A percentile compares a stretch with the other conserved stretches of the same genome.
phyloP scores from a whole-genome alignment of 1,140 invertebrate genomes.

The Aphaenogaster rudis region DNA sequence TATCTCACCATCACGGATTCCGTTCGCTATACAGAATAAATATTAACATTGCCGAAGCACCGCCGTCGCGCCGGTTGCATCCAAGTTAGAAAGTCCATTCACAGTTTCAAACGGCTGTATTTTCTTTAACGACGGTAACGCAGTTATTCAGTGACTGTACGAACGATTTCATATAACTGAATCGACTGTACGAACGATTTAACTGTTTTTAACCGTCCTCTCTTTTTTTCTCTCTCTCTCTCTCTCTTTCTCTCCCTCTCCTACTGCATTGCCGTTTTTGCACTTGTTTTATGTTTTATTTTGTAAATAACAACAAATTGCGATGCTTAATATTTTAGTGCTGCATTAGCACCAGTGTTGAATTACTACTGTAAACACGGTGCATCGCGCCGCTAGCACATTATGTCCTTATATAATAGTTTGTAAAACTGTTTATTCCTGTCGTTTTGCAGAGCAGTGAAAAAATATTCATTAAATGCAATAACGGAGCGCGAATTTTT shows the following conservation, averaged over 20 bases:
- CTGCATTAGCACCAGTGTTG: constrained; percentile 20
- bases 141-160: constrained; percentile 41
- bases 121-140: constrained; percentile 52
- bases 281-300: neutral
- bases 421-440: constrained; percentile 38
- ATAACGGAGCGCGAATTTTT: neutral
- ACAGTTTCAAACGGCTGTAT: constrained; percentile 47
- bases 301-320: constrained; percentile 34
- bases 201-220: neutral
- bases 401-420: constrained; percentile 18
- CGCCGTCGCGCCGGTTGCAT: constrained; percentile 41
- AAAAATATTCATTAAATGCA: constrained; percentile 14
- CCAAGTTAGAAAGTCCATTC: constrained; percentile 51
- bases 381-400: neutral
- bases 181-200: constrained; percentile 22
- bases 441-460: neutral
- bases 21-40: constrained; percentile 55
- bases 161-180: constrained; percentile 33
- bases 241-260: neutral
- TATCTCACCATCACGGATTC: constrained; percentile 27
- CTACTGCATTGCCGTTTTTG: neutral
- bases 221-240: neutral
- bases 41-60: constrained; percentile 57
- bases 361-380: constrained; percentile 17
- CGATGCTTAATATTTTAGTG: constrained; percentile 29